A percentile compares a stretch with the other conserved stretches of the same genome.
Conservation (phyloP, 2,113 vertebrate genomes). For the Neodon shergylaensis region DNA sequence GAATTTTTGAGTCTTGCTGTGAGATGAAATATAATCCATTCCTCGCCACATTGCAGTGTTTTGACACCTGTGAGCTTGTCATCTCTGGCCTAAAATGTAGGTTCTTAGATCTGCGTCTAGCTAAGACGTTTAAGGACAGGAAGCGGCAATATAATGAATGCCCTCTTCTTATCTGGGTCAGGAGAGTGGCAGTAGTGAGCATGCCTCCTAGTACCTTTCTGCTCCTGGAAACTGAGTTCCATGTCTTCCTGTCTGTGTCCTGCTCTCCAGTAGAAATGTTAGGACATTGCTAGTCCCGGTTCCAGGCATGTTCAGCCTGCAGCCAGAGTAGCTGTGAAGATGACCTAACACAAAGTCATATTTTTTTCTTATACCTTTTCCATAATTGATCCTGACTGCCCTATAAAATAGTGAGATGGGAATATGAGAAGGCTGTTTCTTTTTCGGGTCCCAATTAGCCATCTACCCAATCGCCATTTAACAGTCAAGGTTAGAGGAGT, state of each 20-base stretch:
- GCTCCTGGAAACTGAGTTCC: neutral
- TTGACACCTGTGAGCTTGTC: neutral
- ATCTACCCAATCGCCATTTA: slow-evolving; percentile 14
- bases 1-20: slow-evolving; percentile 28
- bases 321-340: neutral
- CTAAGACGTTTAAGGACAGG: neutral
- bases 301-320: neutral
- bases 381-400: slow-evolving; percentile 1
- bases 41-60: neutral
- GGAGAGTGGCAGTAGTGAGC: neutral
- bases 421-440: slow-evolving; percentile 42
- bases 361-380: neutral
- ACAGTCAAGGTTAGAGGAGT: slow-evolving; percentile 16
- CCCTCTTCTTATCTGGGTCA: neutral
- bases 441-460: slow-evolving; percentile 38
- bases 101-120: neutral
- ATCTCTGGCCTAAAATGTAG: neutral
- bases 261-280: neutral
- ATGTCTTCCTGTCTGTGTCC: neutral
- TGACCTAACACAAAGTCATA: neutral
- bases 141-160: neutral
- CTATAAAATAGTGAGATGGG: slow-evolving; percentile 58
- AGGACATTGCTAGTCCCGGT: neutral
- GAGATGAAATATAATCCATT: neutral
- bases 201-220: no score